Conservation (phyloP, 2,797 vertebrate species). For the Pteropus rufus region DNA sequence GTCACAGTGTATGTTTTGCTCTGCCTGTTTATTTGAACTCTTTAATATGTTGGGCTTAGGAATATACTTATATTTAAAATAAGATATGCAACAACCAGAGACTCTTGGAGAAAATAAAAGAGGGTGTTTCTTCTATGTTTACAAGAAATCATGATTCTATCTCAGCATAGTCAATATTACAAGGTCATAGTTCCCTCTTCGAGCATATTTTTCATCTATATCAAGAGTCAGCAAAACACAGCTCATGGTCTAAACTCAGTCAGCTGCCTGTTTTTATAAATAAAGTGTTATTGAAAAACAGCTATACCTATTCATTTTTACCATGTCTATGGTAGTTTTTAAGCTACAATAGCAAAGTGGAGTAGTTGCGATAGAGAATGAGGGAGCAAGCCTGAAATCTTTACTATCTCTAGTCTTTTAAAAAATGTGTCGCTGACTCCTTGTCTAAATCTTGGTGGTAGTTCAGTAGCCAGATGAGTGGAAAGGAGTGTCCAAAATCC, state of each 20-base stretch:
- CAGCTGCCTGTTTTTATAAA: not conserved
- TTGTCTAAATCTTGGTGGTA: not conserved
- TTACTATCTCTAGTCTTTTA: not conserved
- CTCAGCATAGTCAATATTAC: not conserved
- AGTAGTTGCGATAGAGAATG: not conserved
- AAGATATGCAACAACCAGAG: not conserved
- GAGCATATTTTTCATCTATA: not conserved
- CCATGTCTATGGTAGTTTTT: not conserved
- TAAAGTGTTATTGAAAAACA: not conserved
- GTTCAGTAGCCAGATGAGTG: not conserved
- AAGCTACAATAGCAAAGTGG: not conserved
- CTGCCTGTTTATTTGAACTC: constrained; percentile 15
- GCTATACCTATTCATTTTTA: not conserved
- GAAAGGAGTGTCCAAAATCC: not conserved
- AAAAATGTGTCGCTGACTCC: not conserved
- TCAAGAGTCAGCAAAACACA: not conserved
- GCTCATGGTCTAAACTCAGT: not conserved
- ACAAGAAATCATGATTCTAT: not conserved
- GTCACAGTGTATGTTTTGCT: not conserved
- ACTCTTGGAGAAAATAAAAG: not conserved
- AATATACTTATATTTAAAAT: not conserved
- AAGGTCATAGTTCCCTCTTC: not conserved
- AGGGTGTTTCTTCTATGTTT: not conserved
- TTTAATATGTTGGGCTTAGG: not conserved
- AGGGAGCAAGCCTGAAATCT: not conserved